Conservation (phyloP, 2,113 vertebrate genomes). For the Carollia perspicillata region DNA sequence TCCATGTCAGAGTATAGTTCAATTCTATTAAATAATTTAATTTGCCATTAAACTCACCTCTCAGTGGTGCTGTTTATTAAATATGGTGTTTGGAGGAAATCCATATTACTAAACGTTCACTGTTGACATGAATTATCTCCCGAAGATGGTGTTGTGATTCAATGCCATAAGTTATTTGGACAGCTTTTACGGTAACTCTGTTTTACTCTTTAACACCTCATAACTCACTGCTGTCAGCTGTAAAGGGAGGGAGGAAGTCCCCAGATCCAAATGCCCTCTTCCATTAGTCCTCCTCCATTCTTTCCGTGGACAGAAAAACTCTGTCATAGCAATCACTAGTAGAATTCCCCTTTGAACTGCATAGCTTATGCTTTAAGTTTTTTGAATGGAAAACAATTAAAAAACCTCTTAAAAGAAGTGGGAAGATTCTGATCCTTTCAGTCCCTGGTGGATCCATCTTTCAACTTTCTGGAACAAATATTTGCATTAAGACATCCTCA, state of each 20-base stretch:
- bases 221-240: constrained; percentile 69
- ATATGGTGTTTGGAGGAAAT: constrained; percentile 73
- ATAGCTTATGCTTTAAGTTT: not conserved
- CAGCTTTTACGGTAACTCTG: constrained; percentile 72
- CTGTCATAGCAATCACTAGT: not conserved
- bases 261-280: constrained; percentile 8
- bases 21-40: constrained; percentile 74
- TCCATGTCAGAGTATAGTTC: constrained; percentile 42
- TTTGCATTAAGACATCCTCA: not conserved
- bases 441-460: not conserved
- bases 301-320: constrained; percentile 5
- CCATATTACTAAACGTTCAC: constrained; percentile 66
- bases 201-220: constrained; percentile 66
- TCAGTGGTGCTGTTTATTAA: constrained; percentile 64
- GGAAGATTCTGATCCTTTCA: constrained; percentile 17
- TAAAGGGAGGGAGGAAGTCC: constrained; percentile 22
- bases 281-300: not conserved
- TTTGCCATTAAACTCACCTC: constrained; percentile 68
- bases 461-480: constrained; percentile 22
- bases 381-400: constrained; percentile 41
- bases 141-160: constrained; percentile 67
- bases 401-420: constrained; percentile 9
- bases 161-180: constrained; percentile 70
- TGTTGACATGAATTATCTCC: constrained; percentile 72
- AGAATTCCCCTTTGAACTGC: not conserved